A percentile compares a stretch with the other conserved stretches of the same genome.
These are phyloP conservation scores for Amphiprion ocellaris DNA, from an alignment of 2,113 vertebrate genomes.

Conservation along the genomic window DNA sequence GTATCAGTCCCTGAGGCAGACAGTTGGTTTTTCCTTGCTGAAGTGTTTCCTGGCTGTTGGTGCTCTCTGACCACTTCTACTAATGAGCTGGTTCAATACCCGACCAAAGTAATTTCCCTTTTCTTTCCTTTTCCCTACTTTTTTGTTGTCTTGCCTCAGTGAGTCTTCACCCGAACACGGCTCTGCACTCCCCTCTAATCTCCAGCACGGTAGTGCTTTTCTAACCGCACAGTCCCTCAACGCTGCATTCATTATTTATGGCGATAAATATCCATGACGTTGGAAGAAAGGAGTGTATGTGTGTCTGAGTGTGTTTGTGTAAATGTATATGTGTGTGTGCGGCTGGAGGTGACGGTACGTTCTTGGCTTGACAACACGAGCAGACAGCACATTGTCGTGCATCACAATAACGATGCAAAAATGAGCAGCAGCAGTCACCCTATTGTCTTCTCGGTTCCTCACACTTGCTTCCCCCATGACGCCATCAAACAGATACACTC, in stretches of 20 bases:
- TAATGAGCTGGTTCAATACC: conserved; percentile 17
- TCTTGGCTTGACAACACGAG: conserved; percentile 48
- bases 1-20: neutral
- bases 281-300: conserved; percentile 9
- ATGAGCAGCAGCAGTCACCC: conserved; percentile 32
- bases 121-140: conserved; percentile 5
- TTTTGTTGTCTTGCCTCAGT: conserved; percentile 14
- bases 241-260: conserved; percentile 69
- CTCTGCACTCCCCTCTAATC: conserved; percentile 53
- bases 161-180: conserved; percentile 28
- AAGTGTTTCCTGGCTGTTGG: neutral
- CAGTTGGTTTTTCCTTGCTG: neutral
- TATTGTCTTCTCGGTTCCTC: conserved; percentile 60
- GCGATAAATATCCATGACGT: conserved; percentile 65
- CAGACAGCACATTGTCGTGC: conserved; percentile 30
- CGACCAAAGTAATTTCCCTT: neutral
- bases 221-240: conserved; percentile 51
- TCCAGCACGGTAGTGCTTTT: conserved; percentile 52
- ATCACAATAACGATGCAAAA: conserved; percentile 33
- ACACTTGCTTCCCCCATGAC: conserved; percentile 33
- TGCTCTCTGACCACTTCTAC: conserved; percentile 7
- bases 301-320: neutral
- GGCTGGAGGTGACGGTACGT: conserved; percentile 27
- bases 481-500: conserved; percentile 55
- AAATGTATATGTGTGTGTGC: conserved; percentile 6